Base-by-base conservation (phyloP, 2,113 vertebrate genomes). In the Naja naja region DNA sequence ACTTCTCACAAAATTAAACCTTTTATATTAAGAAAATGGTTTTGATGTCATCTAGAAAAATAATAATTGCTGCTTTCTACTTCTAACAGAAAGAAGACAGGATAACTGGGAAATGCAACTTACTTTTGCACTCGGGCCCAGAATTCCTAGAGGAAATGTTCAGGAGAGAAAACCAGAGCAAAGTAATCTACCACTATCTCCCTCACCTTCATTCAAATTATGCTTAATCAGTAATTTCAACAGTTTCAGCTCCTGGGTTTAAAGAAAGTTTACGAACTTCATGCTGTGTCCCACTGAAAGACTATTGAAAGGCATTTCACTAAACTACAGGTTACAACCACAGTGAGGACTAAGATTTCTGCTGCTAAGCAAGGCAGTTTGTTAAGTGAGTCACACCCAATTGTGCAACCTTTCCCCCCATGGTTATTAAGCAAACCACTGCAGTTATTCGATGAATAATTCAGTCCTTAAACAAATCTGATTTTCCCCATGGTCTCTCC, bases 1-100 rank as follows among this genome's bases (percentile, higher is more conserved):
- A 93, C 53, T 64, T 94, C 87, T 96, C 74, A 89, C 89, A 87
- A 96, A 97, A 97, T 97, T 95, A 97, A 95, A 93, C 94, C 93
- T 95, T 95, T 97, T 97, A 94, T 96, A 94, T 92, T 95, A 74
- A 54, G 92, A 87, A 92, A 91, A 95, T 96, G 96, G 94, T 95
- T 96, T 95, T 95, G 89, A 90, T 93, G 88, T 90, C 47, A 18
- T 45, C 30, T 60, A 90, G 45, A 90, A 94, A 81, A 96, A 94
- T 94, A 96, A 89, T 95, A 93, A 95, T 94, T 95, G 87, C 93
- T 91, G 94, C 89, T 47, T 89, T 95, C 85, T 94, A 95, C 94
- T 97, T 96, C 95, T 95, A 96, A 96, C 95, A 92, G 85, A 53
- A 93, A 64, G 60, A 23, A 92, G 47, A 58, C 90, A 94, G 92